These are phyloP conservation scores for Lethenteron camtschaticum DNA, from an alignment of 2,113 vertebrate genomes.

Conservation along the genomic window DNA sequence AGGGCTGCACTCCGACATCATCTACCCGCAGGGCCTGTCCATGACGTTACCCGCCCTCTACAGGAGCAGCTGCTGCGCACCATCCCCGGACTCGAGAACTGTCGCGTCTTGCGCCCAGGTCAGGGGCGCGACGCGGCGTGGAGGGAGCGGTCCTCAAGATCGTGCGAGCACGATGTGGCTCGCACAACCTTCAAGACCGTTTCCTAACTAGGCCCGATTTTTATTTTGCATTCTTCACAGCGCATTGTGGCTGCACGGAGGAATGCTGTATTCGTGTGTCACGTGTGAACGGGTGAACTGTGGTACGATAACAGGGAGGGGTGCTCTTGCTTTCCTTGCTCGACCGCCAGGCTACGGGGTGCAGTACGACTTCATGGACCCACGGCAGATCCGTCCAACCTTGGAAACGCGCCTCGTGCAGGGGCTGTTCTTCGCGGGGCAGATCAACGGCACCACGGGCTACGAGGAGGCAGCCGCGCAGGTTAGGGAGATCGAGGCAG, in stretches of 20 bases:
- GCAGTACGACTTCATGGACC: conserved; percentile 80
- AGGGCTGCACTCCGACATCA: conserved; percentile 50
- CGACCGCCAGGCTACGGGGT: conserved; percentile 56
- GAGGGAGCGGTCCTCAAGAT: too few species aligned
- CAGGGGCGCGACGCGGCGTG: conserved; percentile 5
- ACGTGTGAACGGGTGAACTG: too few species aligned
- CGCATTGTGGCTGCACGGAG: too few species aligned
- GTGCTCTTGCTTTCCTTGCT: neutral
- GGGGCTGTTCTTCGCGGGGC: conserved; percentile 69
- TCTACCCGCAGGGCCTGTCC: conserved; percentile 78
- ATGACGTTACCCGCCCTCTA: conserved; percentile 53
- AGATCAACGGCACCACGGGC: conserved; percentile 86
- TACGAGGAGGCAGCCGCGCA: conserved; percentile 93
- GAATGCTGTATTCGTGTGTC: too few species aligned
- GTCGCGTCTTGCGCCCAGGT: conserved; percentile 56
- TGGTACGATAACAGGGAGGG: too few species aligned
- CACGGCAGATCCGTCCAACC: conserved; percentile 49
- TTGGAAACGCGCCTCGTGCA: conserved; percentile 54
- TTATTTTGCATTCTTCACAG: too few species aligned
- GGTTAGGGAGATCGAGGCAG: conserved; percentile 18
- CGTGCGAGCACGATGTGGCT: too few species aligned
- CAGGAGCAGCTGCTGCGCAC: conserved; percentile 56
- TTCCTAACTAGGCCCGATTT: too few species aligned
- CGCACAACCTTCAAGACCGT: too few species aligned
- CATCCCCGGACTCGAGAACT: conserved; percentile 41